Evolutionary conservation across 2,113 vertebrate genomes (phyloP), one percentile per base, ranked within the genome.

Genomic region (Mustela lutreola): DNA sequence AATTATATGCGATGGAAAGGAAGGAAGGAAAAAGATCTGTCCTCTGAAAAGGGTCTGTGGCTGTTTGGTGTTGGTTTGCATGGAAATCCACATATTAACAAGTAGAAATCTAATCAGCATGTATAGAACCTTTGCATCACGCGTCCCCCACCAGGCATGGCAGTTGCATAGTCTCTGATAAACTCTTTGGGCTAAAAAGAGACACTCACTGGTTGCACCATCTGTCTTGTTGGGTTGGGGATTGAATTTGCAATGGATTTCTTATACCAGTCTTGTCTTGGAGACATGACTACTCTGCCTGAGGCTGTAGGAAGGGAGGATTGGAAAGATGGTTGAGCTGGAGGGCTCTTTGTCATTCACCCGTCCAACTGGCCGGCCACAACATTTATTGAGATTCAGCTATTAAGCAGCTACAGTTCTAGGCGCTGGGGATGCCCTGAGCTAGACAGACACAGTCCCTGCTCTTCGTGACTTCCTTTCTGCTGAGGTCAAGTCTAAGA

Each of bases 71-170:
- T 63, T 45, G 21, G 3, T 84, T 73, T 76, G 45, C 70, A 21
- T 73, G n/a, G 19, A 15, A 50, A 71, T 5, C 28, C 39, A 62
- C n/a, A 8, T 16, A 4, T 4, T 73, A 50, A n/a, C 60, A 26
- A 28, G 63, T 7, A 78, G 70, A 62, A 60, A 42, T 28, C 62
- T 33, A 15, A 22, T 36, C 56, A 1, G 4, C 8, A 1, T 2
- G 2, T 3, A 24, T 12, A 16, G 7, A 2, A 7, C 31, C 42
- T 65, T 7, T 39, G 62, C 76, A 0, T 45, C 8, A 4, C 7
- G n/a, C 42, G 0, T 26, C 45, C 19, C 10, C 56, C 26, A 9
- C 42, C 31, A 58, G 42, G 85, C 60, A 0, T 22, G 45, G 22
- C 70, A 62, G 28, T 45, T 36, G 67, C 36, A 0, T 14, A 14